phyloP scores from a whole-genome alignment of 2,888 invertebrate genomes.

The Noctua pronuba region DNA sequence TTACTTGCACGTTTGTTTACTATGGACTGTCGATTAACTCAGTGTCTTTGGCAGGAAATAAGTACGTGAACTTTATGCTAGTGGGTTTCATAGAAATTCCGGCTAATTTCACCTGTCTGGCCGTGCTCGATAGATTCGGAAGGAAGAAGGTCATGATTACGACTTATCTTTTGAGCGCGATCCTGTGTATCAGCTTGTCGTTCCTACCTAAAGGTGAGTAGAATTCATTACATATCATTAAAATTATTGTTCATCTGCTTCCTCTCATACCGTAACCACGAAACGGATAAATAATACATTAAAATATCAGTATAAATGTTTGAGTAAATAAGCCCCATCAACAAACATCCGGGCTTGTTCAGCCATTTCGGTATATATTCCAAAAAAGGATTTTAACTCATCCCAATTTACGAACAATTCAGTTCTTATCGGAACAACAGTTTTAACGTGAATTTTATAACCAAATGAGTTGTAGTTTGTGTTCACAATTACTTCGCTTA shows the following conservation, averaged over 20 bases:
- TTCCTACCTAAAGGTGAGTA: constrained; percentile 90
- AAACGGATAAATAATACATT: background rate
- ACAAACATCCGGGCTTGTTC: background rate
- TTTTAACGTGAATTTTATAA: constrained; percentile 44
- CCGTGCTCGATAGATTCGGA: constrained; percentile 92
- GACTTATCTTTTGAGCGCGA: constrained; percentile 92
- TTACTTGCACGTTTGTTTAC: constrained; percentile 94
- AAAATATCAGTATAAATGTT: background rate
- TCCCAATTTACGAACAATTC: background rate
- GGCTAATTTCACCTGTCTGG: constrained; percentile 92
- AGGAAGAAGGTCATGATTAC: constrained; percentile 91
- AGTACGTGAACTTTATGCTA: constrained; percentile 94
- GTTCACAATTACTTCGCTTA: constrained; percentile 67
- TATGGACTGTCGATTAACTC: constrained; percentile 95
- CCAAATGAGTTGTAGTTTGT: constrained; percentile 55
- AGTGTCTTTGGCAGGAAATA: constrained; percentile 93
- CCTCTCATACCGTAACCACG: background rate
- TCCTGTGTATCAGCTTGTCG: constrained; percentile 91
- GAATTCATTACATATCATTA: background rate
- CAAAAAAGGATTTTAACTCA: background rate
- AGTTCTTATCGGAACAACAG: constrained; percentile 12
- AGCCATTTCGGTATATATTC: background rate
- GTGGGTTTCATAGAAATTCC: constrained; percentile 93
- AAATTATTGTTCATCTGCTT: background rate
- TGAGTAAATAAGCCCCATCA: background rate